Evolutionary conservation across 2,888 invertebrate species (phyloP).

Genomic region (Criorhina ranunculi): DNA sequence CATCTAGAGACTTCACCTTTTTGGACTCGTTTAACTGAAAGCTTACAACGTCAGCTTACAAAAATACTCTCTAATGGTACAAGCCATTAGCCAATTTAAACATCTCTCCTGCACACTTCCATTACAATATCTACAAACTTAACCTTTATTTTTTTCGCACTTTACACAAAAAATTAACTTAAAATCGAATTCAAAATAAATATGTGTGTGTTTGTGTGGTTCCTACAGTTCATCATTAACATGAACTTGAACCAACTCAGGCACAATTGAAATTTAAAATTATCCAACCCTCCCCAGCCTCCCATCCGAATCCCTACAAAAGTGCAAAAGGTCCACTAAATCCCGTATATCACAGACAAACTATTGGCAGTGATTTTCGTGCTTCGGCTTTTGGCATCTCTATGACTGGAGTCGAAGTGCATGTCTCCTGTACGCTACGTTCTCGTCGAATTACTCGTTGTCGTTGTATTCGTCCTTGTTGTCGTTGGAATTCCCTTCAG

Average conservation of each 20-base stretch:
- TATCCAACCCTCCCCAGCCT: background rate
- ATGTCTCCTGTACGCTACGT: conserved; percentile 41
- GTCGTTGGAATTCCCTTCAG: conserved; percentile 78
- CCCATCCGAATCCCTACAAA: background rate
- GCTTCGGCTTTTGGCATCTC: conserved; percentile 56
- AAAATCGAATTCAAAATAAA: conserved; percentile 45
- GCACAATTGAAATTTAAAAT: conserved; percentile 32
- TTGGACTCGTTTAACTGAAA: no score
- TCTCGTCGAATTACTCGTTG: conserved; percentile 44
- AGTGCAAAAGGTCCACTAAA: conserved; percentile 15
- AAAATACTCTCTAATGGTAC: no score
- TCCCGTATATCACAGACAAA: conserved; percentile 66
- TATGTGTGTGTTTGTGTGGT: conserved; percentile 14
- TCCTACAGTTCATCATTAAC: background rate
- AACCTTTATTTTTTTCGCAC: conserved; percentile 23
- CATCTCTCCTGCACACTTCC: no score
- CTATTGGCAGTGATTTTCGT: conserved; percentile 66
- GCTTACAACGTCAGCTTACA: no score
- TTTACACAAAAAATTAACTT: conserved; percentile 28
- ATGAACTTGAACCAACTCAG: conserved; percentile 29
- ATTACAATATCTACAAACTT: conserved; percentile 6
- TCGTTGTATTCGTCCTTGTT: conserved; percentile 53
- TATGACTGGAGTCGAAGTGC: conserved; percentile 11
- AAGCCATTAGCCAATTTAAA: no score
- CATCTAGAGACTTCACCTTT: no score